phyloP scores from a whole-genome alignment of 2,113 vertebrate genomes.

The Oreochromis spilurus region DNA sequence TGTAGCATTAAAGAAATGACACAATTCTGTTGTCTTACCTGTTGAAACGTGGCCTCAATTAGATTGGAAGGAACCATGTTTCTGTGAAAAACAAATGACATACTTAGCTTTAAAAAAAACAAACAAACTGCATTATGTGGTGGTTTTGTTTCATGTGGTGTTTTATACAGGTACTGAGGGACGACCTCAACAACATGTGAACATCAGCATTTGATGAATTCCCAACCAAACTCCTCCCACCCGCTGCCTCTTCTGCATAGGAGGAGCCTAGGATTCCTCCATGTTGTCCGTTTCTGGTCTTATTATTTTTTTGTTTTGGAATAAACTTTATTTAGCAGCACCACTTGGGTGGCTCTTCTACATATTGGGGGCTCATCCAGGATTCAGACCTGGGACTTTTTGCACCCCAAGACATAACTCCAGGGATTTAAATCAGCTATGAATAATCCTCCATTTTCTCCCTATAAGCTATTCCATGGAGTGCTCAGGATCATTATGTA shows the following conservation, averaged over 20 bases:
- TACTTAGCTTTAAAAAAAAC: neutral
- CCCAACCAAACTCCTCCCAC: neutral
- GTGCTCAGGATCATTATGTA: neutral
- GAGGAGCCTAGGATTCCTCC: neutral
- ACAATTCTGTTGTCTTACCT: constrained; percentile 61
- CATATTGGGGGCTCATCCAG: neutral
- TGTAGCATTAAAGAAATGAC: neutral
- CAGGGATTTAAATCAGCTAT: neutral
- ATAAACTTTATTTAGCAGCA: neutral
- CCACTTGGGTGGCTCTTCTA: neutral
- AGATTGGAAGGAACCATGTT: constrained; percentile 91
- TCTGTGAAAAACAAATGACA: constrained; percentile 44
- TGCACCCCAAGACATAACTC: neutral
- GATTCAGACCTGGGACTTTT: neutral
- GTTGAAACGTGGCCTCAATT: constrained; percentile 86
- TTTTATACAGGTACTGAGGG: neutral
- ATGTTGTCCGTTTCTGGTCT: neutral
- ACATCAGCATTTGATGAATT: neutral
- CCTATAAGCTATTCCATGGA: neutral
- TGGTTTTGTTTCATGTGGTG: neutral
- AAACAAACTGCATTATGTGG: neutral
- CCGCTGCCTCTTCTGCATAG: neutral
- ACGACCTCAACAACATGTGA: neutral
- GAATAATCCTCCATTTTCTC: neutral
- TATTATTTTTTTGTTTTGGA: neutral